Evolutionary conservation across 2,797 vertebrate species (phyloP).

Genomic region (Ciconia nigra): DNA sequence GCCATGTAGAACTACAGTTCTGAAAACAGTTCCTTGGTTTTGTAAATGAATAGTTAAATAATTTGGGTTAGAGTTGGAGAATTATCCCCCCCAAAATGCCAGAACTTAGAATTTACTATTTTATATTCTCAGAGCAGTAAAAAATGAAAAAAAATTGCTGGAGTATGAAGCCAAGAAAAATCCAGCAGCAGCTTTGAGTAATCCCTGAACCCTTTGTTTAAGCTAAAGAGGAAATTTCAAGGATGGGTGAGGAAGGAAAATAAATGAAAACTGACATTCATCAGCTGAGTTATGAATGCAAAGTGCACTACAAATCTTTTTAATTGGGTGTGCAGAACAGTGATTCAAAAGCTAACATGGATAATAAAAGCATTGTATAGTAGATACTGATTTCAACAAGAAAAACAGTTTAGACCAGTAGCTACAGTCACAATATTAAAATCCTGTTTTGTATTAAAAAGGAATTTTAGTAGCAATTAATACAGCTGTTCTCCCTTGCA

Average conservation of each 20-base stretch:
- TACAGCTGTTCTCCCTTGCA: not conserved
- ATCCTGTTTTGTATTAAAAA: not conserved
- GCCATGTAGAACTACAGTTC: not conserved
- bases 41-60: not conserved
- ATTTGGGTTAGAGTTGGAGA: not conserved
- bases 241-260: conserved; percentile 17
- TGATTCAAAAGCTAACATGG: not conserved
- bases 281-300: not conserved
- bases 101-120: not conserved
- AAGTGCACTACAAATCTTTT: not conserved
- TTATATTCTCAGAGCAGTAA: not conserved
- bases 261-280: not conserved
- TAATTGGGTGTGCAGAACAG: not conserved
- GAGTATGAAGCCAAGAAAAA: not conserved
- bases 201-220: not conserved
- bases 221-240: conserved; percentile 6
- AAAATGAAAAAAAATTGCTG: not conserved
- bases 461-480: not conserved
- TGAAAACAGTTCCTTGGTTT: not conserved
- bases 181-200: not conserved
- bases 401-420: not conserved
- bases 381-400: not conserved
- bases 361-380: not conserved
- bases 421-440: not conserved
- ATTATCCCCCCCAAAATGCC: not conserved